Evolutionary conservation across 2,888 invertebrate species (phyloP), one percentile per base, ranked within the genome.

Genomic region (Xylota sylvarum): DNA sequence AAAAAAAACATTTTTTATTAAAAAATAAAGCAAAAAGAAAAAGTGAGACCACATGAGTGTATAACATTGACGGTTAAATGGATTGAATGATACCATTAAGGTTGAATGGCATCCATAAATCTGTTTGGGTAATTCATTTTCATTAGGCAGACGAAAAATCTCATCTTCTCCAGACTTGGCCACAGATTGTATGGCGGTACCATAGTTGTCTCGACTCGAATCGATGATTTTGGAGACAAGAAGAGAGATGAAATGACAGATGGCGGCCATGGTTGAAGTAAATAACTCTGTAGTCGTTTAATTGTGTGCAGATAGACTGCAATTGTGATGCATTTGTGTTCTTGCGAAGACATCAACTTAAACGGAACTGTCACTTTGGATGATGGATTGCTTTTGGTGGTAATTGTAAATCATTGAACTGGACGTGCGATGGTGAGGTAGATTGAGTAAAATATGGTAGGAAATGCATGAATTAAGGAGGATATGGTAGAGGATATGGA

Each of bases 121-220:
- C 86, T 60, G 69, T 78, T 86, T 82, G 77, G 82, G 77, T 73
- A 82, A 86, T 86, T 82, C 82, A 86, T 86, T 86, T 86, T 86
- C 82, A 86, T 86, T 86, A 86, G 82, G 77, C 72, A 48, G 40
- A 70, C 76, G 81, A 85, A 85, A 70, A 72, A 70, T 81, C 76
- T 27, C 76, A 58, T 62, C 62, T 37, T 62, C 62, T 37, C 76
- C 46, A 30, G 65, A n/a, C 58, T 30, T 69, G 69, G 80, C 27
- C 60, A n/a, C n/a, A 73, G 73, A 40, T 43, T 43, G 14, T 43
- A 37, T 50, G 40, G 40, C 62, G 70, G 62, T 19, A 70, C 62
- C 46, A 70, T 48, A 43, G 56, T 65, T n/a, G 50, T 58, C 19
- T 65, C 35, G 35, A 35, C 56, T 67, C n/a, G 58, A n/a, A 73